phyloP scores from a whole-genome alignment of 2,113 vertebrate species.

The Castor canadensis region DNA sequence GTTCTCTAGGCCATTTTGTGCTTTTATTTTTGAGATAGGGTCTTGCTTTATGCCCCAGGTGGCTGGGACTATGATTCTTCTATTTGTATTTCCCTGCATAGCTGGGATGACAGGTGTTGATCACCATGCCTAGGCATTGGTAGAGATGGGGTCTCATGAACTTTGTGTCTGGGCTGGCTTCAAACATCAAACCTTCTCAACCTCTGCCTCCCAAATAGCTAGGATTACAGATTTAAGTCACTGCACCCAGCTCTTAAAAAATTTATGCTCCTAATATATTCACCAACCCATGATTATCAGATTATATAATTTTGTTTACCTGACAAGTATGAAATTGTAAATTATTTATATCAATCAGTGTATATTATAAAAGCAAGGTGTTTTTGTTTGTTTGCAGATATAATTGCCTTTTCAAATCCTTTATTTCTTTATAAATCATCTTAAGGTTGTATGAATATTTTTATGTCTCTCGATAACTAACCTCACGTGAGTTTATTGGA shows the following conservation, averaged over 20 bases:
- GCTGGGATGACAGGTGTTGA: no score
- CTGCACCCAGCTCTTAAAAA: not conserved
- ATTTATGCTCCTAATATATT: not conserved
- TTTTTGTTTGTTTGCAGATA: not conserved
- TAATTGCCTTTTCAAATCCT: not conserved
- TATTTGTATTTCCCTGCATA: no score
- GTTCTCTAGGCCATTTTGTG: no score
- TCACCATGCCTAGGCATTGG: no score
- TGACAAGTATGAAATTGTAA: not conserved
- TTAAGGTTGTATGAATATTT: not conserved
- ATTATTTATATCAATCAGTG: not conserved
- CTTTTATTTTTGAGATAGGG: no score
- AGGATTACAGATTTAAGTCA: no score
- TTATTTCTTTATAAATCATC: not conserved
- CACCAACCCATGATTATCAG: not conserved
- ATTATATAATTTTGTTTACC: not conserved
- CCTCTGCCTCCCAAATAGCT: no score
- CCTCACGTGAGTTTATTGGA: not conserved
- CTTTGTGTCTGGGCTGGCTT: no score
- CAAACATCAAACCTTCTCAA: no score
- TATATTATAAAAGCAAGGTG: not conserved
- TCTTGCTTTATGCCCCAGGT: no score
- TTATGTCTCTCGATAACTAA: not conserved
- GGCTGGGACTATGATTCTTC: no score
- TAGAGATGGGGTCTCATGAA: no score